phyloP scores from a whole-genome alignment of 2,797 vertebrate genomes.

The Chlorospingus semifuscus region DNA sequence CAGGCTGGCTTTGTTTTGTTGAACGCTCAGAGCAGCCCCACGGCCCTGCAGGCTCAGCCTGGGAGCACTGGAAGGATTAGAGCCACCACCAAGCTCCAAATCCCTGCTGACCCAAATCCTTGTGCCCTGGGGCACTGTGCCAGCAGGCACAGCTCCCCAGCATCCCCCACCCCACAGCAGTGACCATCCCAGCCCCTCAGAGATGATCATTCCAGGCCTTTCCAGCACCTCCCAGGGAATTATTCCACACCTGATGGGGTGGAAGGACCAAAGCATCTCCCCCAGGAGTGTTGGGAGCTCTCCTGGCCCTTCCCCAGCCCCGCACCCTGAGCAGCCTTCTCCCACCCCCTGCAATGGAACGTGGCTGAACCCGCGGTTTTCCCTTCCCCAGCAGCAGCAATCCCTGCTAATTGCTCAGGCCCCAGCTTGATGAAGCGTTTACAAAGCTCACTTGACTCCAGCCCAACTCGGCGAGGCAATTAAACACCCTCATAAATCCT shows the following conservation, averaged over 20 bases:
- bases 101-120: constrained; percentile 49
- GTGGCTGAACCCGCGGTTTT: not conserved
- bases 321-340: accelerated
- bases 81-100: not conserved
- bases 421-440: not conserved
- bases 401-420: not conserved
- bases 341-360: not conserved
- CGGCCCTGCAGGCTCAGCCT: not conserved
- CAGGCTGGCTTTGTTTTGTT: accelerated
- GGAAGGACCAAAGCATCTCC: not conserved
- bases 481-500: constrained; percentile 48
- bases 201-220: not conserved
- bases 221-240: accelerated
- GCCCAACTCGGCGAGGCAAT: not conserved
- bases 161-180: not conserved
- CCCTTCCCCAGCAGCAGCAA: not conserved
- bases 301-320: not conserved
- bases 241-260: accelerated
- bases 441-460: not conserved
- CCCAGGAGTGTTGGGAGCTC: accelerated
- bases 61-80: constrained; percentile 9
- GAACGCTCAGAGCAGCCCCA: not conserved
- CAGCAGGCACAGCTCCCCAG: not conserved
- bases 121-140: not conserved
- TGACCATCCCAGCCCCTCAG: accelerated